Percentiles rank a stretch among this genome's conserved stretches.
Conservation (phyloP, 2,113 vertebrate species). For the Dryoscopus gambensis region DNA sequence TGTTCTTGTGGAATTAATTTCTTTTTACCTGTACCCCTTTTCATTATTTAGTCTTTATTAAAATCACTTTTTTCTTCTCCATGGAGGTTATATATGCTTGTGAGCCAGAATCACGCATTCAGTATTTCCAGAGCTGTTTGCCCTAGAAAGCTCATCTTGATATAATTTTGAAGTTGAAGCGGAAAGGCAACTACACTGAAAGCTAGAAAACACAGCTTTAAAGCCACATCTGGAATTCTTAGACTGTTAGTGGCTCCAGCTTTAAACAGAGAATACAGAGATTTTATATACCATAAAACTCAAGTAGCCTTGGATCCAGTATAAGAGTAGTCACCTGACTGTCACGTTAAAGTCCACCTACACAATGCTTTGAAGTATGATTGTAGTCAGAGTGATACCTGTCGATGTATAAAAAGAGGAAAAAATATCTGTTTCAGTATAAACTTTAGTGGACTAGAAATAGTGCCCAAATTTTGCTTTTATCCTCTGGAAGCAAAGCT, state of each 20-base stretch:
- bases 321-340: background rate
- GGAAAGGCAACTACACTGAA: background rate
- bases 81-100: background rate
- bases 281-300: constrained; percentile 38
- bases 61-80: background rate
- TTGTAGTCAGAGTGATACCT: background rate
- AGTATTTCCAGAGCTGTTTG: background rate
- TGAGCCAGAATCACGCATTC: background rate
- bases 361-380: background rate
- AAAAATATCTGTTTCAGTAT: background rate
- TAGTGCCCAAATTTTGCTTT: background rate
- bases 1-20: background rate
- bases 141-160: constrained; percentile 39
- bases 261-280: background rate
- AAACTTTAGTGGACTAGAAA: background rate
- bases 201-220: constrained; percentile 19
- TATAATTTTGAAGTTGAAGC: constrained; percentile 12
- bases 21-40: constrained; percentile 17
- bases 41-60: constrained; percentile 35
- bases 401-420: background rate
- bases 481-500: background rate
- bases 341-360: background rate
- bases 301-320: constrained; percentile 7
- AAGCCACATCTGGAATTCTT: constrained; percentile 54
- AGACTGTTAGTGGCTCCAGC: constrained; percentile 12